Base-by-base conservation (phyloP, 2,113 vertebrate species). In the Perognathus longimembris region DNA sequence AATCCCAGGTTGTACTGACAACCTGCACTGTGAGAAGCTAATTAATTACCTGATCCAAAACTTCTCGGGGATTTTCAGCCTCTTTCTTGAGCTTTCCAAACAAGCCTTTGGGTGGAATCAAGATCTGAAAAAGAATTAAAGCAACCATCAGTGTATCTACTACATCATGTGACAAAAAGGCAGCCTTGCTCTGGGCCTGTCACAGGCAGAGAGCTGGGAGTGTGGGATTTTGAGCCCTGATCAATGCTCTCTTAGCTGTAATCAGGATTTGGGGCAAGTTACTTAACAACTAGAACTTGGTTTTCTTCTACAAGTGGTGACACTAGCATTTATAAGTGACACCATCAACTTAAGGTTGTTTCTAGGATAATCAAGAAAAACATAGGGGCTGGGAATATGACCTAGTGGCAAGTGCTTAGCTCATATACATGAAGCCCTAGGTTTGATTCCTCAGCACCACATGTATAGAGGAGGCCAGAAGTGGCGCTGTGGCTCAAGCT, bases 71-170 rank as follows among this genome's bases (percentile, higher is more conserved):
- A 95, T 99, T 99, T 97, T 99, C 99, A 0, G 99, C 98, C 88
- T 99, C 99, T 85, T 97, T 99, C 97, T 99, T 99, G 84, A 99
- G 98, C 95, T 99, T 99, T 89, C 96, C 87, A 92, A 99, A 98
- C 12, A 99, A 98, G 54, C 99, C 99, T 97, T 99, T 99, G 0
- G 99, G 99, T 22, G 99, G 99, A 93, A 99, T 99, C 96, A 99
- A 95, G 97, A 99, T 99, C 99, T 98, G 94, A 86, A 96, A 98
- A 22, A 8, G 5, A 90, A 57, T 85, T 77, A 71, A 61, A 45
- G 73, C 54, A 69, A 74, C 12, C 4, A 7, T 89, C 64, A 90
- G 42, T 22, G 5, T 8, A 57, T 36, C 36, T 59, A 54, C 17
- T 15, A 54, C 64, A 75, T 18, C 34, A 32, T 0, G 1, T 83